Percentiles rank a stretch among this genome's conserved stretches.
Evolutionary conservation across 2,113 vertebrate genomes (phyloP).

Genomic region (Cygnus buccinator): DNA sequence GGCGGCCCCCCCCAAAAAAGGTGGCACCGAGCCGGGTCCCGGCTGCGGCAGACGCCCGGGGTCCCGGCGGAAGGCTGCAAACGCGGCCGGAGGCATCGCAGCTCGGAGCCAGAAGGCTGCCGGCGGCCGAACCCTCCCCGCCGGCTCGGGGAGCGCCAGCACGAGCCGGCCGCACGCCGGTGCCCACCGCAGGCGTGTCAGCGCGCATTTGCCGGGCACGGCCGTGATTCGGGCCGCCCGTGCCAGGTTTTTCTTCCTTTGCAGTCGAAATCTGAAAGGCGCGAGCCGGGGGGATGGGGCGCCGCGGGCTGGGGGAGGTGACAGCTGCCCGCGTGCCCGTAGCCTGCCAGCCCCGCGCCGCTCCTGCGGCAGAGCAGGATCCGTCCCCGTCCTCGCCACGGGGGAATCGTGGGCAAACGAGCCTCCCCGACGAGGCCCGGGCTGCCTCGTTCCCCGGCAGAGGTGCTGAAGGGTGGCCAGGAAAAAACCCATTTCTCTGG

Average conservation of each 20-base stretch:
- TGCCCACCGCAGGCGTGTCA: conserved; percentile 30
- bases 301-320: neutral
- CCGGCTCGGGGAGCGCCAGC: neutral
- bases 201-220: conserved; percentile 18
- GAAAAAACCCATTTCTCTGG: neutral
- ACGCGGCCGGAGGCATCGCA: neutral
- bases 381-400: neutral
- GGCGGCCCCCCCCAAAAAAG: neutral
- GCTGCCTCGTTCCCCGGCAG: no score
- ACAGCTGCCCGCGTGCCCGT: neutral
- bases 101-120: conserved; percentile 31
- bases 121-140: conserved; percentile 49
- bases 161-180: conserved; percentile 41
- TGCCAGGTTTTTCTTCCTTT: conserved; percentile 42
- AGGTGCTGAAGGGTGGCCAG: neutral
- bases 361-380: accelerated
- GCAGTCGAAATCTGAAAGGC: neutral
- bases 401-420: accelerated
- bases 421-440: accelerated
- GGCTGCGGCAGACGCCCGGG: neutral
- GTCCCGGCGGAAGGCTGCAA: neutral
- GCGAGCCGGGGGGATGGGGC: neutral
- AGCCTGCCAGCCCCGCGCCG: neutral
- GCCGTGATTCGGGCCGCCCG: neutral
- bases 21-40: neutral